Percentiles rank a stretch among this genome's conserved stretches.
Evolutionary conservation across 2,797 vertebrate genomes (phyloP).

Genomic region (Sarcoramphus papa): DNA sequence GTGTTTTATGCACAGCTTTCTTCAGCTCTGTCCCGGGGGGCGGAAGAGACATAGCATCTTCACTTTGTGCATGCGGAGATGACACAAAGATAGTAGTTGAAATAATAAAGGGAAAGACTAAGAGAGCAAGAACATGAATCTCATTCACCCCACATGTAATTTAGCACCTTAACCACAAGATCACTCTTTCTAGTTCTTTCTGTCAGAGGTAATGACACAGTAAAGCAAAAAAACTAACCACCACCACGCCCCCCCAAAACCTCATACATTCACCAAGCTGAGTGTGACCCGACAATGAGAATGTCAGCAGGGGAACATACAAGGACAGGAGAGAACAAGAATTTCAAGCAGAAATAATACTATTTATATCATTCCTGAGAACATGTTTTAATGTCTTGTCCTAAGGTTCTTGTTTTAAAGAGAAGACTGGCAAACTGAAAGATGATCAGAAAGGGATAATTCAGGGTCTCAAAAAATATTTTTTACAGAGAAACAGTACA

Average conservation of each 20-base stretch:
- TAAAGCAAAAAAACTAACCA: not conserved
- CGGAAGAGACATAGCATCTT: not conserved
- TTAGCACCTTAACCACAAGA: not conserved
- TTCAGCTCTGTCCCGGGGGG: not conserved
- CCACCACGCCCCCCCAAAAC: not conserved
- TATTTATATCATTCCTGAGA: not conserved
- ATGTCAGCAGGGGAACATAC: not conserved
- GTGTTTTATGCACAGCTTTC: not conserved
- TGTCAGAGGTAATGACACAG: not conserved
- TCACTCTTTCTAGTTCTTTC: not conserved
- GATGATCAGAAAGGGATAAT: not conserved
- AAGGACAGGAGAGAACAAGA: not conserved
- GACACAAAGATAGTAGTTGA: not conserved
- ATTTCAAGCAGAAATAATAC: not conserved
- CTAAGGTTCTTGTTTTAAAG: not conserved
- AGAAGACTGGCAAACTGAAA: not conserved
- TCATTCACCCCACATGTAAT: not conserved
- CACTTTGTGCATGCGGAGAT: not conserved
- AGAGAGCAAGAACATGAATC: not conserved
- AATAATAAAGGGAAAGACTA: not conserved
- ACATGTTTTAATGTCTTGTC: not conserved
- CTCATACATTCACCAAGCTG: not conserved
- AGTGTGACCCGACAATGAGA: not conserved
- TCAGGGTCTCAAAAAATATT: not conserved
- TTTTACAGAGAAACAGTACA: not conserved